Percentiles rank a stretch among this genome's conserved stretches.
These are phyloP conservation scores for Conomelus anceps DNA, from an alignment of 2,888 invertebrate species.

Conservation along the genomic window DNA sequence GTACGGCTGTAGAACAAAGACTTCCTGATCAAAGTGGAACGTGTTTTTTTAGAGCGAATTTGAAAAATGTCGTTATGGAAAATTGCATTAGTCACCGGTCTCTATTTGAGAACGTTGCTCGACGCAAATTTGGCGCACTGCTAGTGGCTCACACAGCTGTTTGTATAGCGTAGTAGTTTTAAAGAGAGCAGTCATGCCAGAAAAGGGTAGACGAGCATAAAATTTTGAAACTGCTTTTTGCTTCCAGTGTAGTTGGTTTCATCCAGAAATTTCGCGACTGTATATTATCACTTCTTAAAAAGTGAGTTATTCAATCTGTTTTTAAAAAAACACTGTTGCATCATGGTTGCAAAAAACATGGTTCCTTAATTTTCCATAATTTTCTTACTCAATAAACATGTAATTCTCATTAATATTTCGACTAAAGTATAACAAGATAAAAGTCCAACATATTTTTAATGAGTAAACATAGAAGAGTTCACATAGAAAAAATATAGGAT, in stretches of 20 bases:
- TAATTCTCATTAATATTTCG: no score
- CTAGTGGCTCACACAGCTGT: background rate
- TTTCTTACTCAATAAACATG: no score
- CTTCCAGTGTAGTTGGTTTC: background rate
- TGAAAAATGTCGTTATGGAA: background rate
- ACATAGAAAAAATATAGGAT: no score
- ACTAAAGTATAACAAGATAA: no score
- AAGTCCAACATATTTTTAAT: no score
- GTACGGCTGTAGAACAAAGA: background rate
- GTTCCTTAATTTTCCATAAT: no score
- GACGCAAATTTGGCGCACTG: background rate
- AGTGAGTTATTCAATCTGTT: no score
- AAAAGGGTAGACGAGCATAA: background rate
- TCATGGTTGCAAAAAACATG: no score
- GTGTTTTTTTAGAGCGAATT: background rate
- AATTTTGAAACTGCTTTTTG: background rate
- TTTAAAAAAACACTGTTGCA: no score
- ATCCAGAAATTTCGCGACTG: no score
- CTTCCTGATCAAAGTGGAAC: background rate
- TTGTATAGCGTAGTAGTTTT: background rate
- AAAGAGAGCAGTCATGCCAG: background rate
- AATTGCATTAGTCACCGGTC: background rate
- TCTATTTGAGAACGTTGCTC: background rate
- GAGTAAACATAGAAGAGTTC: no score
- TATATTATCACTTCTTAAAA: no score